phyloP scores from a whole-genome alignment of 2,113 vertebrate species.

The Oostethus manadensis region DNA sequence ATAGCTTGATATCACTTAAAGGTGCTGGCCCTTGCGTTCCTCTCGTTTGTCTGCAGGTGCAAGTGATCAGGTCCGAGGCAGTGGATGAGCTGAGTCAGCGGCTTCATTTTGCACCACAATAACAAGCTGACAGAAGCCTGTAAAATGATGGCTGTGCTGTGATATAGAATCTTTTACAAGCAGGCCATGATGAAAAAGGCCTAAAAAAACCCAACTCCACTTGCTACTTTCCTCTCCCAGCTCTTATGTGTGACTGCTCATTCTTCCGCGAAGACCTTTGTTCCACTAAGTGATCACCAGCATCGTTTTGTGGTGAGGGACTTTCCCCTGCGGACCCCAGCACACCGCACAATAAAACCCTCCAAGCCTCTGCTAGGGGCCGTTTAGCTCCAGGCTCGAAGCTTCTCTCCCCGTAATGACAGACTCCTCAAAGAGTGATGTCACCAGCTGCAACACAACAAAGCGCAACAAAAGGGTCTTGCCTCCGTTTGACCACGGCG shows the following conservation, averaged over 20 bases:
- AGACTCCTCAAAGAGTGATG: constrained; percentile 55
- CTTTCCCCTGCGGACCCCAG: constrained; percentile 33
- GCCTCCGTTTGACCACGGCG: constrained; percentile 30
- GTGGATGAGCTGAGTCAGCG: constrained; percentile 48
- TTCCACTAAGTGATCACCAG: constrained; percentile 41
- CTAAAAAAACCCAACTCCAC: constrained; percentile 39
- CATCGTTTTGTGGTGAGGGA: constrained; percentile 51
- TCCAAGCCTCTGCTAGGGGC: constrained; percentile 36
- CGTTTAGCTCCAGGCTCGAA: constrained; percentile 20
- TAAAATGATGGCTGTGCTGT: constrained; percentile 47
- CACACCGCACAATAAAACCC: constrained; percentile 49
- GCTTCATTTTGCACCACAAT: constrained; percentile 41
- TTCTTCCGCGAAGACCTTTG: constrained; percentile 19
- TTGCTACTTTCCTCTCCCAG: constrained; percentile 39
- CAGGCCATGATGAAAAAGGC: constrained; percentile 50
- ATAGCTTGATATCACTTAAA: neutral
- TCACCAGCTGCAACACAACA: constrained; percentile 52
- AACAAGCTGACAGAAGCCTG: constrained; percentile 43
- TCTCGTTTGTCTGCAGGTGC: constrained; percentile 9
- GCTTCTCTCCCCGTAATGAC: constrained; percentile 50
- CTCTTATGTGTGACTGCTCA: constrained; percentile 40
- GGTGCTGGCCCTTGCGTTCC: constrained; percentile 14
- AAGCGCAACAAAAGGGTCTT: constrained; percentile 43
- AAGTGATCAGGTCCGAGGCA: constrained; percentile 24
- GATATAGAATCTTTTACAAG: constrained; percentile 44